Conservation (phyloP, 2,113 vertebrate species). For the Gorsachius goisagi region DNA sequence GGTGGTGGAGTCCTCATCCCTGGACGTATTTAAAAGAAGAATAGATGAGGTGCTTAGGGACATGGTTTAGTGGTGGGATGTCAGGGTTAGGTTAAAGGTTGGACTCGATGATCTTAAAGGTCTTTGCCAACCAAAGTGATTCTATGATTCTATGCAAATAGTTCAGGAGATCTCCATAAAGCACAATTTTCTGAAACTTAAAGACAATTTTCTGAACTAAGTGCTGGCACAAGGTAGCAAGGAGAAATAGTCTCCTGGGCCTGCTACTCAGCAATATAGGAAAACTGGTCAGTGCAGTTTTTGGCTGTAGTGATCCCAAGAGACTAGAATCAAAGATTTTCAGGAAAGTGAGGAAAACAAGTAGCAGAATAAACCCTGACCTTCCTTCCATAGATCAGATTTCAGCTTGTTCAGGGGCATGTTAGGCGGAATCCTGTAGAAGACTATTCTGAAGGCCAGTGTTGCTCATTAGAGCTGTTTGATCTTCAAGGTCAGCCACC, state of each 20-base stretch:
- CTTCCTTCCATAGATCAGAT: not conserved
- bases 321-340: not conserved
- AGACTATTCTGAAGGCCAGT: not conserved
- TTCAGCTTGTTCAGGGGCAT: not conserved
- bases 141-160: too few species aligned
- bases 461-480: not conserved
- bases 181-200: not conserved
- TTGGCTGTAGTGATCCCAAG: not conserved
- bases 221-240: not conserved
- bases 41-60: too few species aligned
- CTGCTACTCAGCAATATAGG: not conserved
- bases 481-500: not conserved
- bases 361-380: not conserved
- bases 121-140: too few species aligned
- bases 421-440: not conserved
- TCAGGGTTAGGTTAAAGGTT: too few species aligned
- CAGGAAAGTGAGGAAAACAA: not conserved
- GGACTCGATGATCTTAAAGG: too few species aligned
- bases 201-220: not conserved
- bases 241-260: not conserved
- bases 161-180: not conserved
- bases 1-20: too few species aligned
- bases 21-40: too few species aligned
- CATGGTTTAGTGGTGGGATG: too few species aligned
- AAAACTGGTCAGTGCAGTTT: not conserved